Conservation (phyloP, 2,888 invertebrate genomes). For the Acanthosoma haemorrhoidale region DNA sequence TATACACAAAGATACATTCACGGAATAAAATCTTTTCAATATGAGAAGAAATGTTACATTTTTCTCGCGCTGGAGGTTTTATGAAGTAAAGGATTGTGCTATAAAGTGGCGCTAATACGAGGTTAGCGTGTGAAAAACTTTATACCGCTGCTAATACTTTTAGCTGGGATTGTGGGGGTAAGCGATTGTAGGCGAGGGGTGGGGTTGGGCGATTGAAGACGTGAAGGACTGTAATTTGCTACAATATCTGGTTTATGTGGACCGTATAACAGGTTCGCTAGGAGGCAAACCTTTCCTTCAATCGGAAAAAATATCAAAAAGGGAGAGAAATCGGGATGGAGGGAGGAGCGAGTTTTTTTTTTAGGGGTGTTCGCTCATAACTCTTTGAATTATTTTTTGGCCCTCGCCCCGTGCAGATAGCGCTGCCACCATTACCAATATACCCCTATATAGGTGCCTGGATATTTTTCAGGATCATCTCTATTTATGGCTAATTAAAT, state of each 20-base stretch:
- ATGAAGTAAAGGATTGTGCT: not conserved
- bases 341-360: not conserved
- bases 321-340: not conserved
- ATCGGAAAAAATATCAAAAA: constrained; percentile 8
- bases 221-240: not conserved
- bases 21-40: no score
- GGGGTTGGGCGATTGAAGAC: no score
- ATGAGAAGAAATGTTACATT: no score
- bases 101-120: not conserved
- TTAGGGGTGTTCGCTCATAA: not conserved
- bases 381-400: constrained; percentile 9
- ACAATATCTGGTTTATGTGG: not conserved
- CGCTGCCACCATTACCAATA: not conserved
- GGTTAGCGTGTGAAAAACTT: not conserved
- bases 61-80: no score
- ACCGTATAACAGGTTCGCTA: no score
- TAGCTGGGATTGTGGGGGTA: not conserved
- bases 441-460: not conserved
- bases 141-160: not conserved
- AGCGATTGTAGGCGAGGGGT: not conserved
- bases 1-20: no score
- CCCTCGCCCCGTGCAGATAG: not conserved
- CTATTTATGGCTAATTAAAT: constrained; percentile 10
- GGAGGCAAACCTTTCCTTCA: not conserved
- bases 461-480: constrained; percentile 2